Evolutionary conservation across 2,888 invertebrate species (phyloP).

Genomic region (Ecliptopera silaceata): DNA sequence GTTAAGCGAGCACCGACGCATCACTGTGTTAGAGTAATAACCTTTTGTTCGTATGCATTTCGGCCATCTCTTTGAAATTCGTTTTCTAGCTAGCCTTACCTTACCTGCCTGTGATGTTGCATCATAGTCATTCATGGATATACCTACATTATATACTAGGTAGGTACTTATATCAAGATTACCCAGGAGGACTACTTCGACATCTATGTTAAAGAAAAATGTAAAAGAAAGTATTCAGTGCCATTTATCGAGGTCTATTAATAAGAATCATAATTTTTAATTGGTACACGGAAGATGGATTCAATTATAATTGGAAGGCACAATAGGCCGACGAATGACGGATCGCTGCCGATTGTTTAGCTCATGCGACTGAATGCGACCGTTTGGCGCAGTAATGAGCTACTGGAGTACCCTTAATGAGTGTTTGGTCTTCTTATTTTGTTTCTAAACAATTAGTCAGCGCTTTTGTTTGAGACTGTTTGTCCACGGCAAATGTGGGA

Average conservation of each 20-base stretch:
- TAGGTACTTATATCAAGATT: too few relatives aligned
- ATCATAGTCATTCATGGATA: background rate
- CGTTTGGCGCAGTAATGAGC: conserved; percentile 68
- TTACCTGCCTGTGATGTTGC: background rate
- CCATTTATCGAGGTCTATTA: background rate
- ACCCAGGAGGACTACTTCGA: too few relatives aligned
- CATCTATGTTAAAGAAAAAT: too few relatives aligned
- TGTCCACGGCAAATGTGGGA: too few relatives aligned
- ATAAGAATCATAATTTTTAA: conserved; percentile 45
- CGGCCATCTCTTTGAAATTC: conserved; percentile 28
- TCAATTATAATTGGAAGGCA: conserved; percentile 65
- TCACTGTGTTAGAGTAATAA: conserved; percentile 42
- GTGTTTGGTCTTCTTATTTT: conserved; percentile 43
- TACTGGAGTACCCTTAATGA: conserved; percentile 61
- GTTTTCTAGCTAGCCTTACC: conserved; percentile 12
- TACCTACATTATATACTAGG: too few relatives aligned
- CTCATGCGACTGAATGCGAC: conserved; percentile 61
- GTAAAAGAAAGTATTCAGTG: background rate
- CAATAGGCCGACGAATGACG: conserved; percentile 68
- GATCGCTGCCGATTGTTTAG: conserved; percentile 65
- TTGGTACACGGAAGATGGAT: conserved; percentile 56
- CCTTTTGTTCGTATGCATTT: conserved; percentile 45
- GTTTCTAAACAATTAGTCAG: conserved; percentile 41
- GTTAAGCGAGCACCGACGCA: conserved; percentile 65
- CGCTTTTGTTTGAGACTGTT: conserved; percentile 32